Conservation (phyloP, 2,888 invertebrate genomes). For the Teleogryllus oceanicus region DNA sequence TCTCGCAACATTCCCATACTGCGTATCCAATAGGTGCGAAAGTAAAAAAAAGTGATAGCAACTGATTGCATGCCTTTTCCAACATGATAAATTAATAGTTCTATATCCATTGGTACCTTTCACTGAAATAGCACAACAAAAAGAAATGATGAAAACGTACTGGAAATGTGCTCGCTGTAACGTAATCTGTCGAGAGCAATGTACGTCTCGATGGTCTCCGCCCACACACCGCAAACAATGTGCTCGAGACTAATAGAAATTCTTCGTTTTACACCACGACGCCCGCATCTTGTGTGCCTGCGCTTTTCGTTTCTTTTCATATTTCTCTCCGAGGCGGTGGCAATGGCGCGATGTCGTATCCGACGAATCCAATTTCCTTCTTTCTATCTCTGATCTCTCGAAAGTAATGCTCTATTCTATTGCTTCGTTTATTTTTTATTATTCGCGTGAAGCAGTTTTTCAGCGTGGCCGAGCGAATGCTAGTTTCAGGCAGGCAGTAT, state of each 20-base stretch:
- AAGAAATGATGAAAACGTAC: too few species aligned
- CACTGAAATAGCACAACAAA: too few species aligned
- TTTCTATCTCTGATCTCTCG: not conserved
- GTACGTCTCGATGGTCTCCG: not conserved
- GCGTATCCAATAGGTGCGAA: too few species aligned
- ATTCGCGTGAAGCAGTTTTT: not conserved
- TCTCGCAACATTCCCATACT: too few species aligned
- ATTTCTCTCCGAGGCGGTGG: not conserved
- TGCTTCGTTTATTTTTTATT: constrained; percentile 9
- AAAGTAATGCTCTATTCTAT: not conserved
- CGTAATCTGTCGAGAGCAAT: too few species aligned
- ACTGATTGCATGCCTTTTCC: too few species aligned
- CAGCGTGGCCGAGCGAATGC: too few species aligned
- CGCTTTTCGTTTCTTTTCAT: not conserved
- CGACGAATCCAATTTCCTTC: constrained; percentile 3
- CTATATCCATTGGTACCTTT: too few species aligned
- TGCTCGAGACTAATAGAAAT: not conserved
- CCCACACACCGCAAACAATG: not conserved
- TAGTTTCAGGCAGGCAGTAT: too few species aligned
- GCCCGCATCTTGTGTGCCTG: not conserved
- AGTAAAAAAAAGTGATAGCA: too few species aligned
- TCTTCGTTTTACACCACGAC: not conserved
- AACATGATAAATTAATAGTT: too few species aligned
- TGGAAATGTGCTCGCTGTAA: too few species aligned
- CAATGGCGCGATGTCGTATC: not conserved